Evolutionary conservation across 2,888 invertebrate genomes (phyloP).

Genomic region (Timema cristinae): DNA sequence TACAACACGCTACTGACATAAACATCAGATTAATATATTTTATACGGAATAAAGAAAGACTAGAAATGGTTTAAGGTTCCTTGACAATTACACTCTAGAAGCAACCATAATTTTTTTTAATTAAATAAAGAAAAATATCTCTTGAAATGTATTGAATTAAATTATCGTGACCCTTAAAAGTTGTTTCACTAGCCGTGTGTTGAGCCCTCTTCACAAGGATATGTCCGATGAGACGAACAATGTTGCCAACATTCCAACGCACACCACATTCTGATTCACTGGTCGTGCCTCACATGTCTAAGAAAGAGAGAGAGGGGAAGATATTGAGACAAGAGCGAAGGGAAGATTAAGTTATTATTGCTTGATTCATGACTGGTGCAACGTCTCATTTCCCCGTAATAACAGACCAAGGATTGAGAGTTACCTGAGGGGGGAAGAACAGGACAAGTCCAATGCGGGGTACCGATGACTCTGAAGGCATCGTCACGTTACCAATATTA

Average conservation of each 20-base stretch:
- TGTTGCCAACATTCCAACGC: conserved; percentile 3
- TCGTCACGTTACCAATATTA: not conserved
- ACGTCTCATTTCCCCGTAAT: conserved; percentile 16
- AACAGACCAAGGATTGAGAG: conserved; percentile 1
- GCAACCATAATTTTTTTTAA: no score
- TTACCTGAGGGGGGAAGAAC: not conserved
- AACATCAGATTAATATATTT: no score
- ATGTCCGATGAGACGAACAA: not conserved
- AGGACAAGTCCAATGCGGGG: not conserved
- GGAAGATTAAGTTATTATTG: conserved; percentile 13
- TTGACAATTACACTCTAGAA: no score
- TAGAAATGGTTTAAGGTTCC: no score
- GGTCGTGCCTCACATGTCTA: conserved; percentile 8
- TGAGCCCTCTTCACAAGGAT: no score
- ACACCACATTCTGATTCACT: no score
- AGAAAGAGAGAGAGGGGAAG: not conserved
- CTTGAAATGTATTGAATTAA: no score
- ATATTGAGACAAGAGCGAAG: not conserved
- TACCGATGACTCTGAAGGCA: not conserved
- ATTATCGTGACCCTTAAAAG: no score
- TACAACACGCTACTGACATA: no score
- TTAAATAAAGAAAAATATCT: no score
- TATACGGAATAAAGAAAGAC: no score
- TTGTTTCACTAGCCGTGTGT: no score
- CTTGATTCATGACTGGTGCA: conserved; percentile 12